phyloP scores from a whole-genome alignment of 2,113 vertebrate species.

The Eclectus roratus region DNA sequence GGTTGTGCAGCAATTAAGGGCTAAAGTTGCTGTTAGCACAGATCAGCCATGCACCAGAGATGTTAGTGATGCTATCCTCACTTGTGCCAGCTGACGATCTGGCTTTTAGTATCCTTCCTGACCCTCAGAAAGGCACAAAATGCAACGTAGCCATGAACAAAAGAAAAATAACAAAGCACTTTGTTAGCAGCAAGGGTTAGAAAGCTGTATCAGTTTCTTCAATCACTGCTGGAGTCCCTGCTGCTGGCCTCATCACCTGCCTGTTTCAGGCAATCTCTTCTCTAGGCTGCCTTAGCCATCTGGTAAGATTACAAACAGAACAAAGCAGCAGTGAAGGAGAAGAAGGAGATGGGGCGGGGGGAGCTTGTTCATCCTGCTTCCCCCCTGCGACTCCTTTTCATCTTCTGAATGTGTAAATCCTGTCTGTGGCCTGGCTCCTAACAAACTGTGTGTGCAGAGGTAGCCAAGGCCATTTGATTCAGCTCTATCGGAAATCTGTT shows the following conservation, averaged over 20 bases:
- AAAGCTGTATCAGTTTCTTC: conserved; percentile 33
- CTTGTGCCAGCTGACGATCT: not conserved
- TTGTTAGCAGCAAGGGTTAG: conserved; percentile 10
- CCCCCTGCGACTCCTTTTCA: not conserved
- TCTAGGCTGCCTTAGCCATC: conserved; percentile 42
- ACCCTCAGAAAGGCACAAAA: not conserved
- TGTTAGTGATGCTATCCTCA: not conserved
- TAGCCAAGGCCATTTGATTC: conserved; percentile 72
- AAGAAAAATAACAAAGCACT: conserved; percentile 19
- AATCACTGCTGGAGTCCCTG: not conserved
- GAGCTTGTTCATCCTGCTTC: not conserved
- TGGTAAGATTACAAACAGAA: conserved; percentile 62
- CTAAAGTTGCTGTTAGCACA: not conserved
- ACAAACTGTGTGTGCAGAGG: conserved; percentile 56
- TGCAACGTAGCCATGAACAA: not conserved
- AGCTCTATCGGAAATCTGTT: conserved; percentile 75
- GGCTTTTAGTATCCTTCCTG: not conserved
- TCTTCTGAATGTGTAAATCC: conserved; percentile 27
- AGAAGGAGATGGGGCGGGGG: not conserved
- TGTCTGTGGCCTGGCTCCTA: conserved; percentile 16
- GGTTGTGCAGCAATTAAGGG: not conserved
- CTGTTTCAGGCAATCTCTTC: conserved; percentile 47
- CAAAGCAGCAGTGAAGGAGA: conserved; percentile 36
- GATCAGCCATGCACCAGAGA: not conserved
- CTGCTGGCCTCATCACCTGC: conserved; percentile 61